Conservation (phyloP, 1,140 invertebrate genomes). For the Calliphora vicina region DNA sequence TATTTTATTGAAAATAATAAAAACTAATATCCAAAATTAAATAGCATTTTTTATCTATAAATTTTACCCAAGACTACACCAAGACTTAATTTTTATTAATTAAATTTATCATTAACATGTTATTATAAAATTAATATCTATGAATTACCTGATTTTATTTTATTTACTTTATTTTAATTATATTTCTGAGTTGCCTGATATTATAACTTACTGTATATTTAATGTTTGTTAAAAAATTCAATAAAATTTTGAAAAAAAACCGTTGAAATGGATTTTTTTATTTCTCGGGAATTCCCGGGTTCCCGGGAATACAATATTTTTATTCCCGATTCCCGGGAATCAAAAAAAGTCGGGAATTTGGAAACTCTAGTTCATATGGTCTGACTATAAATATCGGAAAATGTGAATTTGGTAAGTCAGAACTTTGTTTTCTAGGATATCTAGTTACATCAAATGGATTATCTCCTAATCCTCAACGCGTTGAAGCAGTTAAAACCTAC, state of each 20-base stretch:
- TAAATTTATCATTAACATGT: background rate
- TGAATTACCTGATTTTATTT: too few relatives aligned
- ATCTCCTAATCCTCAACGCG: background rate
- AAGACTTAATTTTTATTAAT: background rate
- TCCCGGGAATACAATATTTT: too few relatives aligned
- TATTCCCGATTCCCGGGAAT: too few relatives aligned
- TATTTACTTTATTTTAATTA: too few relatives aligned
- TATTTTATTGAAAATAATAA: background rate
- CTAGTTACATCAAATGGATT: background rate
- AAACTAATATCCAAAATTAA: background rate
- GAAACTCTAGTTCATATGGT: slow-evolving; percentile 39
- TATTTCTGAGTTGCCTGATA: too few relatives aligned
- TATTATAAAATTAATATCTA: too few relatives aligned
- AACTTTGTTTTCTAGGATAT: slow-evolving; percentile 33
- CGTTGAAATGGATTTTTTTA: too few relatives aligned
- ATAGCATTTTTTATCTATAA: background rate
- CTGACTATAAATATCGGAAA: slow-evolving; percentile 53
- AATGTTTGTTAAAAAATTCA: too few relatives aligned
- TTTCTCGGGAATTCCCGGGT: too few relatives aligned
- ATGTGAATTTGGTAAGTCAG: slow-evolving; percentile 42
- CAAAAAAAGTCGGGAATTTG: background rate
- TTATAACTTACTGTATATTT: too few relatives aligned
- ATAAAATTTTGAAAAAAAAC: too few relatives aligned
- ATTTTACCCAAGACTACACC: background rate
- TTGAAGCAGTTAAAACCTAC: background rate